phyloP scores from a whole-genome alignment of 92 coral and sea anemone species.

The Palythoa grandis region DNA sequence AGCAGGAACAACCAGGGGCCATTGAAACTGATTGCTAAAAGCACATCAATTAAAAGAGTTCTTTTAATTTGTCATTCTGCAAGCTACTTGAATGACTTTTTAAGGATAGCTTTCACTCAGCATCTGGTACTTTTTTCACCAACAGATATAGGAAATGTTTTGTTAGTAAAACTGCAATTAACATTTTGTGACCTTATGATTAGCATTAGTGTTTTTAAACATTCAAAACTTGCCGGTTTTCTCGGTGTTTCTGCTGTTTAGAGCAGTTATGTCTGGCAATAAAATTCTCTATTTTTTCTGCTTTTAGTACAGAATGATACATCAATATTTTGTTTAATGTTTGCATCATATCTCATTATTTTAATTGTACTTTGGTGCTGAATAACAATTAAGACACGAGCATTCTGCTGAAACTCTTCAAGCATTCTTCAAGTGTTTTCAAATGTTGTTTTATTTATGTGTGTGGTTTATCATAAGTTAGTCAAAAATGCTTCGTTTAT shows the following conservation, averaged over 20 bases:
- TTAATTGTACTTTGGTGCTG: background rate
- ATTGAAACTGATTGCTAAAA: constrained; percentile 1
- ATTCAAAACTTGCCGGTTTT: background rate
- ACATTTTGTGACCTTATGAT: constrained; percentile 30
- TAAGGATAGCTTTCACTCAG: background rate
- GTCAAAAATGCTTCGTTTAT: background rate
- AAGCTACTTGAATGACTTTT: constrained; percentile 10
- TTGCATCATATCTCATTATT: background rate
- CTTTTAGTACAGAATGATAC: background rate
- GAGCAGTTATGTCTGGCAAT: background rate
- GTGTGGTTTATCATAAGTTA: background rate
- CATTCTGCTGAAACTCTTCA: background rate
- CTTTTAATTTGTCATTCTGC: background rate
- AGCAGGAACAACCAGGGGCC: background rate
- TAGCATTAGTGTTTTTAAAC: background rate
- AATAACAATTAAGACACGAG: constrained; percentile 11
- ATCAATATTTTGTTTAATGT: background rate
- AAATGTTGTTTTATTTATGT: background rate
- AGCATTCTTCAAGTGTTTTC: constrained; percentile 12
- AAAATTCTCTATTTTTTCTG: background rate
- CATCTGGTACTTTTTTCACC: constrained; percentile 5
- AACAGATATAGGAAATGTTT: constrained; percentile 28
- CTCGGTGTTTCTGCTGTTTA: background rate
- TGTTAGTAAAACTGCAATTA: constrained; percentile 28
- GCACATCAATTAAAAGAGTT: background rate